Evolutionary conservation across 2,888 invertebrate species (phyloP), one percentile per base, ranked within the genome.

Genomic region (Caenorhabditis sp.): DNA sequence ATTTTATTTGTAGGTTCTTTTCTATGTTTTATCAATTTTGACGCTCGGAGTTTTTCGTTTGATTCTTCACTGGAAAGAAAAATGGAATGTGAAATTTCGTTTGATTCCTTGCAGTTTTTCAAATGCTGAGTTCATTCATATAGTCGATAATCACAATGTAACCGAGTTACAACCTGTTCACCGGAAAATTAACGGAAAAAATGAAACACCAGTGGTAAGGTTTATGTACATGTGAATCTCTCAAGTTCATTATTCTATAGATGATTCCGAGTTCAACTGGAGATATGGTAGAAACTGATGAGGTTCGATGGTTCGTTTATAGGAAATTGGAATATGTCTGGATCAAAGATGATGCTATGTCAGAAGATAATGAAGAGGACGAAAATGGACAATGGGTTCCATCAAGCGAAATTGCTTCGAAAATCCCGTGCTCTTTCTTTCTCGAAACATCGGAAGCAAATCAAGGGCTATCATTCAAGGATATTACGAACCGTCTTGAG

Each of bases 291-390:
- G 68, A 67, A 49, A 77, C 83, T 21, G 60, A 76, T 8, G 62
- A 68, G 14, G 60, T 79, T 23, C 73, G 82, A n/a, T 85, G 79
- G 76, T 86, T 86, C 65, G 76, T 80, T 6, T 87, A 82, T 65
- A 78, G 85, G 12, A 84, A 86, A 63, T 67, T 86, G 24, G 77
- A 75, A 14, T 86, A 85, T 62, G 67, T 86, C 19, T 86, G 84
- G 84, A 70, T 78, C 21, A 77, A 76, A 23, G 43, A 55, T 4
- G 36, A 31, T 14, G 37, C 57, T 5, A 24, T 23, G n/a, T 26
- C 57, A 4, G 23, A 49, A 14, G 60, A 60, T 26, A 26, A 37
- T n/a, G n/a, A n/a, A n/a, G n/a, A n/a, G n/a, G n/a, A n/a, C n/a
- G n/a, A n/a, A n/a, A n/a, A n/a, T 54, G 63, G 55, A 12, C 12